Percentiles rank a stretch among this genome's conserved stretches.
phyloP scores from a whole-genome alignment of 1,140 invertebrate genomes.

The Ptiloglossa arizonensis region DNA sequence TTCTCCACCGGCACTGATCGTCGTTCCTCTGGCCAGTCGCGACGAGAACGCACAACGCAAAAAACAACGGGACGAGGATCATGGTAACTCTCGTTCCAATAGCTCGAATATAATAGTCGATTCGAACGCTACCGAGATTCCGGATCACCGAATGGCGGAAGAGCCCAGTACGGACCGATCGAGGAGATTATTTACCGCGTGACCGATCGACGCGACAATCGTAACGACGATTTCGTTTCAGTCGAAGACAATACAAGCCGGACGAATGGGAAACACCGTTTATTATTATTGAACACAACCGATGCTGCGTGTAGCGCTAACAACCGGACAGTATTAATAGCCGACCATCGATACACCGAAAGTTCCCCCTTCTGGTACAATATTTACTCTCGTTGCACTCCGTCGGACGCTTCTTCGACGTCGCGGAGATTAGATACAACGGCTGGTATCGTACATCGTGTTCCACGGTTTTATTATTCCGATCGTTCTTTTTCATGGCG shows the following conservation, averaged over 20 bases:
- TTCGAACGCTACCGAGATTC: neutral
- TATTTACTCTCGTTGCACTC: slow-evolving; percentile 56
- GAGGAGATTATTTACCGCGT: too few relatives aligned
- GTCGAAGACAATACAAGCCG: neutral
- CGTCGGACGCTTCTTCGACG: slow-evolving; percentile 14
- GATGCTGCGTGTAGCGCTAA: slow-evolving; percentile 47
- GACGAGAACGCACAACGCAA: slow-evolving; percentile 16
- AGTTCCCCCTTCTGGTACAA: slow-evolving; percentile 52
- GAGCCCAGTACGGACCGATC: too few relatives aligned
- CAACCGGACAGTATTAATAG: slow-evolving; percentile 54
- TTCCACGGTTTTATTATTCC: slow-evolving; percentile 30
- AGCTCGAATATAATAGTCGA: slow-evolving; percentile 2
- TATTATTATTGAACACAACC: slow-evolving; percentile 36
- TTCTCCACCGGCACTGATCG: slow-evolving; percentile 54
- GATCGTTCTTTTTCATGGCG: neutral
- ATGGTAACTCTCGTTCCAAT: slow-evolving; percentile 7
- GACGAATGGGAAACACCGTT: slow-evolving; percentile 30
- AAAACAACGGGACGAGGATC: slow-evolving; percentile 11
- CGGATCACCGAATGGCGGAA: neutral
- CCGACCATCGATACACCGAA: slow-evolving; percentile 54
- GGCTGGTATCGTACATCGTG: slow-evolving; percentile 43
- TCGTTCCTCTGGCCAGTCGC: slow-evolving; percentile 23
- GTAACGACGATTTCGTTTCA: neutral
- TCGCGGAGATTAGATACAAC: slow-evolving; percentile 60
- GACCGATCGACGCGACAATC: neutral